A percentile compares a stretch with the other conserved stretches of the same genome.
phyloP scores from a whole-genome alignment of 2,797 vertebrate genomes.

The Squalus acanthias region DNA sequence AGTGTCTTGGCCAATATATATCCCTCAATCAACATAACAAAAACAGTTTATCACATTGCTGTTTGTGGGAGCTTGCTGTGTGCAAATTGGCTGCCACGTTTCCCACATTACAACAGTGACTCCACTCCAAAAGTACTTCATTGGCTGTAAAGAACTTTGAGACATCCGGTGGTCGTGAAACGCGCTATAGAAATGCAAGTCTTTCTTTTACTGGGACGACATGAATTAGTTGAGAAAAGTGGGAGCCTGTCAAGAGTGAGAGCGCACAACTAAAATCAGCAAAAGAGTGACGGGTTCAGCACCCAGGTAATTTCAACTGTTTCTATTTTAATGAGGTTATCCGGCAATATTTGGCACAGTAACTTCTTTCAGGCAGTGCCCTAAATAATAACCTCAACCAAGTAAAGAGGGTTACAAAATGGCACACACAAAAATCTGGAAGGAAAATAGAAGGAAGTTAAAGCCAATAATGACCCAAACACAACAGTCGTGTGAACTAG shows the following conservation, averaged over 20 bases:
- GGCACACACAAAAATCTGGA: background rate
- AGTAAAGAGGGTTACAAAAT: background rate
- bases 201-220: background rate
- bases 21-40: too few relatives aligned
- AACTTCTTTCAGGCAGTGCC: background rate
- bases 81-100: too few relatives aligned
- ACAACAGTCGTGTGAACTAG: background rate
- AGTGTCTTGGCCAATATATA: too few relatives aligned
- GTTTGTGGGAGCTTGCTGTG: too few relatives aligned
- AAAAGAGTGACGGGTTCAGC: background rate
- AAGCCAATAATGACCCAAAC: background rate
- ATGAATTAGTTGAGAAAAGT: background rate
- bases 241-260: background rate
- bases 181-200: too few relatives aligned
- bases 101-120: too few relatives aligned
- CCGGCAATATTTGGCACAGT: background rate
- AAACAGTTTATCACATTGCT: too few relatives aligned
- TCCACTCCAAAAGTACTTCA: too few relatives aligned
- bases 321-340: background rate
- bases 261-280: background rate
- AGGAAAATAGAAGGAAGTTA: background rate
- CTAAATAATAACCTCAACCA: background rate
- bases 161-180: too few relatives aligned
- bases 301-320: background rate
- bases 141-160: too few relatives aligned